Evolutionary conservation across 2,888 invertebrate species (phyloP).

Genomic region (Kuschelorhynchus macadamiae): DNA sequence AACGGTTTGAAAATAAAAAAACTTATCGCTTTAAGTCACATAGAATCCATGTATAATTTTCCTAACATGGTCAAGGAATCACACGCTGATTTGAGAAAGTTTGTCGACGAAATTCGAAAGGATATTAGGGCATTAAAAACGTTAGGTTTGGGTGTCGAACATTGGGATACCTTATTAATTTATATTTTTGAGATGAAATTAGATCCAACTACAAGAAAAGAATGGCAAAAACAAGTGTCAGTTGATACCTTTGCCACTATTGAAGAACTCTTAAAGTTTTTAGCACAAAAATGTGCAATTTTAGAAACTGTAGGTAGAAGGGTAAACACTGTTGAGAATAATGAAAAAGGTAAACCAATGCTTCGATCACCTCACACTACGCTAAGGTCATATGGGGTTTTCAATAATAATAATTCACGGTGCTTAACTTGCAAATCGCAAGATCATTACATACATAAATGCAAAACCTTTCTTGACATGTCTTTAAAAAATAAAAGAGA

Average conservation of each 20-base stretch:
- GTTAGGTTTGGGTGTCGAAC: conserved; percentile 17
- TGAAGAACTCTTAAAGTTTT: conserved; percentile 8
- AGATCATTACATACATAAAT: conserved; percentile 1
- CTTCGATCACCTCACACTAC: background rate
- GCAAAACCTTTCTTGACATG: conserved; percentile 3
- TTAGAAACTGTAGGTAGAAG: background rate
- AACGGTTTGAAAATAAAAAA: background rate
- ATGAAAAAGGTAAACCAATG: no score
- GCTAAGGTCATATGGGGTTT: background rate
- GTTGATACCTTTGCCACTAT: background rate
- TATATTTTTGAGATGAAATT: conserved; percentile 3
- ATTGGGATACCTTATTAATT: conserved; percentile 33
- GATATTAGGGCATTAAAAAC: conserved; percentile 36
- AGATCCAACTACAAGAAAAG: background rate
- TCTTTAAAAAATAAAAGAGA: conserved; percentile 1
- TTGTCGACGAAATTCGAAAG: conserved; percentile 24
- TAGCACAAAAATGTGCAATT: background rate
- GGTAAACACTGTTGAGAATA: no score
- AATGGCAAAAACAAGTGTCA: background rate
- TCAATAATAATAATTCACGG: background rate
- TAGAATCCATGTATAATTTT: conserved; percentile 36
- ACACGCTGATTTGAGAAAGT: conserved; percentile 17
- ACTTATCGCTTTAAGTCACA: background rate
- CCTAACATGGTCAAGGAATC: conserved; percentile 32
- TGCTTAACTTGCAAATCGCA: background rate